Evolutionary conservation across 2,888 invertebrate genomes (phyloP).

Genomic region (Caenorhabditis angaria): DNA sequence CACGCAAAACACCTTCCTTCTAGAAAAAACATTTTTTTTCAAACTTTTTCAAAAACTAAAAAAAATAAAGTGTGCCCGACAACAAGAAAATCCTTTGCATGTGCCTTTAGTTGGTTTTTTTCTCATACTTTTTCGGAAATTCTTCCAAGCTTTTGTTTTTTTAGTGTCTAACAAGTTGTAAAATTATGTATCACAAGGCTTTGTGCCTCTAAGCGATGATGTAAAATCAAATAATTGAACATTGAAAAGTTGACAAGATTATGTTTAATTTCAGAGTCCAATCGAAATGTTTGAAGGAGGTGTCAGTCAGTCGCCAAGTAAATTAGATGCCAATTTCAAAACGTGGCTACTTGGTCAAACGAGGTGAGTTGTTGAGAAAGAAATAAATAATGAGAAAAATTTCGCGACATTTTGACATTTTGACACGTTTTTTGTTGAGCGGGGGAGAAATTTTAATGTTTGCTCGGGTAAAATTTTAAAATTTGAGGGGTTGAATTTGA

Average conservation of each 20-base stretch:
- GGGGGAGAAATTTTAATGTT: no score
- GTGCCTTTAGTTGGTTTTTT: background rate
- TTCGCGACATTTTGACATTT: constrained; percentile 26
- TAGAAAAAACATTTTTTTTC: background rate
- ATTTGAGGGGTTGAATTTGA: no score
- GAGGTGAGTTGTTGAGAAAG: constrained; percentile 57
- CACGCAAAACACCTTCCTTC: background rate
- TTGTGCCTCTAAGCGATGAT: background rate
- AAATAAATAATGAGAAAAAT: no score
- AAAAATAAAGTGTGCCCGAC: background rate
- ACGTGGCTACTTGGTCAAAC: constrained; percentile 71
- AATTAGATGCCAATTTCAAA: constrained; percentile 72
- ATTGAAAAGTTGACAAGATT: background rate
- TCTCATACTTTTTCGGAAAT: no score
- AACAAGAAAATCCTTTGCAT: background rate
- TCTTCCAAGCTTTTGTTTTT: constrained; percentile 30
- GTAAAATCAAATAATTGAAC: no score
- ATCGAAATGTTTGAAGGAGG: constrained; percentile 73
- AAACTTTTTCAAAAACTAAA: background rate
- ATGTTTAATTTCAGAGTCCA: constrained; percentile 60
- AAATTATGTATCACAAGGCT: constrained; percentile 1
- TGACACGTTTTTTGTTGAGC: constrained; percentile 7
- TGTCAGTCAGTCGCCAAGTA: constrained; percentile 70
- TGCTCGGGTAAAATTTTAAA: no score
- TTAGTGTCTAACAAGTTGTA: background rate